Evolutionary conservation across 1,140 invertebrate genomes (phyloP).

Genomic region (Myzus persicae): DNA sequence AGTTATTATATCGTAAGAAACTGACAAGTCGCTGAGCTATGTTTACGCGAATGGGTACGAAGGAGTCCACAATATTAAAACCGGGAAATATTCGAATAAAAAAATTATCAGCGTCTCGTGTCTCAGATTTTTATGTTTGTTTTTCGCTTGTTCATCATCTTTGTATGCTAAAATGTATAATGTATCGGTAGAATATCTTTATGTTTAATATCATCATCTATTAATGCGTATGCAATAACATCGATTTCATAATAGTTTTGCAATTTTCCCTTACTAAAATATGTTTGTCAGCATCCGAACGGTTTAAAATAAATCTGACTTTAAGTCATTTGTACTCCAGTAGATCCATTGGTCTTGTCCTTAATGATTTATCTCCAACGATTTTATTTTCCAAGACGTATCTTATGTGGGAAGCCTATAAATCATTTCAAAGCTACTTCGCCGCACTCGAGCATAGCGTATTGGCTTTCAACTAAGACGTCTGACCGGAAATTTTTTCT

Average conservation of each 20-base stretch:
- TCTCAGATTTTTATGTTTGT: background rate
- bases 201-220: background rate
- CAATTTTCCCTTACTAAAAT: background rate
- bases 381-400: background rate
- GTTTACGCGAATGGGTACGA: background rate
- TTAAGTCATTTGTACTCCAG: background rate
- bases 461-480: background rate
- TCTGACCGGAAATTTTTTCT: background rate
- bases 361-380: background rate
- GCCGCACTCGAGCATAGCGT: background rate
- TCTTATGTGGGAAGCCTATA: background rate
- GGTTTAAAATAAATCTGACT: background rate
- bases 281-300: background rate
- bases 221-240: background rate
- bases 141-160: background rate
- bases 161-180: background rate
- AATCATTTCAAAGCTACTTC: constrained; percentile 9
- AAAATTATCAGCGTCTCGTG: background rate
- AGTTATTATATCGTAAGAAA: background rate
- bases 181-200: background rate
- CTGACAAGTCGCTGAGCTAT: background rate
- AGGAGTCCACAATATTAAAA: background rate
- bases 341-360: background rate
- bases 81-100: too few species aligned
- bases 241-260: background rate